Base-by-base conservation (phyloP, 2,113 vertebrate species). In the Triplophysa dalaica region DNA sequence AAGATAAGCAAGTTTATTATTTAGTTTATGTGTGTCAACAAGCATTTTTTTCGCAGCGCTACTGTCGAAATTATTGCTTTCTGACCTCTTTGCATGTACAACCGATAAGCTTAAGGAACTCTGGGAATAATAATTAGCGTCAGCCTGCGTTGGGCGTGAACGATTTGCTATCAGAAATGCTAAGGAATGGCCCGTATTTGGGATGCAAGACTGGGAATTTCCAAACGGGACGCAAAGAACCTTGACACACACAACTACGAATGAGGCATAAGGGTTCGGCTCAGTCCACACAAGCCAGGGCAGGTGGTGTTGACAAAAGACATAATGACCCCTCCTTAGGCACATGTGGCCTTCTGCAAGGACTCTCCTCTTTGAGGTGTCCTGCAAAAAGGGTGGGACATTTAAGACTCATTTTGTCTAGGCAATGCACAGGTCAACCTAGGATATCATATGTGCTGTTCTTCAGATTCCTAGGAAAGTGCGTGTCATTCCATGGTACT, bases 201-300 rank as follows among this genome's bases (percentile, higher is more conserved):
- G 38, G 67, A 81, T 72, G 70, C 66, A 61, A 75, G 70, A 24
- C 83, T 78, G 79, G 69, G 75, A 56, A 84, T 75, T 84, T 83
- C 73, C 69, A 69, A 81, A 75, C 63, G 72, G 69, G 75, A 81
- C 24, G n/a, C 13, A 60, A 17, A 83, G 67, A 73, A 66, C 66
- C 67, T 77, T 68, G 45, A 62, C 21, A 48, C 43, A 60, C 70
- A 70, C 65, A 72, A 38, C 17, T 60, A 41, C 43, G 68, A 61
- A 85, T 75, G 75, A 78, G 66, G 75, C 67, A 77, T 78, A 75
- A 66, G 65, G 70, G 79, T 79, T 81, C 24, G 70, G 60, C 79
- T 70, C 76, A 70, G 70, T 78, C 64, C 75, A 66, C 54, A 80
- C 77, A 85, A 79, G 77, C 60, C 12, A 60, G 45, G 70, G 64